phyloP scores from a whole-genome alignment of 1,140 invertebrate genomes.

The Odontomachus brunneus region DNA sequence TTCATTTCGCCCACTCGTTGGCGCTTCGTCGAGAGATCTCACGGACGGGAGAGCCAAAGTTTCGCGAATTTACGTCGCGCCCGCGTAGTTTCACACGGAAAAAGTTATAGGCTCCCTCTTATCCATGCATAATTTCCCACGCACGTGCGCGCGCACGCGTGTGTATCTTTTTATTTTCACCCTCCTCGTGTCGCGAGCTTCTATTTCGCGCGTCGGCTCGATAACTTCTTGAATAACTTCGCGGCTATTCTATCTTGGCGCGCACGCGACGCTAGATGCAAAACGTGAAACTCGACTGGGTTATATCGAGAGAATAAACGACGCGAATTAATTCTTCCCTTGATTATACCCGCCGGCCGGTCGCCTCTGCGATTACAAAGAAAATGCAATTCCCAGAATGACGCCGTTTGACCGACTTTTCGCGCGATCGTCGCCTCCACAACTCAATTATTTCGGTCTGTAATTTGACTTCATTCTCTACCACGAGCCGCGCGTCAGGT shows the following conservation, averaged over 20 bases:
- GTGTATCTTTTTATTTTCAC: too few species aligned
- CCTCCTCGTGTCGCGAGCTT: too few species aligned
- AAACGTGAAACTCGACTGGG: conserved; percentile 14
- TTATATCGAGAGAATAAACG: conserved; percentile 36
- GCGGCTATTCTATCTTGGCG: background rate
- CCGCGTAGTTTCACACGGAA: background rate
- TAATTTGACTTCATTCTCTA: conserved; percentile 15
- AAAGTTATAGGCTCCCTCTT: background rate
- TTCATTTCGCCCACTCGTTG: background rate
- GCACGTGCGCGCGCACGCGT: too few species aligned
- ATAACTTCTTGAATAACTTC: background rate
- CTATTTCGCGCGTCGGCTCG: too few species aligned
- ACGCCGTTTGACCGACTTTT: conserved; percentile 41
- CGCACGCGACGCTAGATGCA: background rate
- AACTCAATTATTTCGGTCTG: background rate
- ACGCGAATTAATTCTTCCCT: conserved; percentile 46
- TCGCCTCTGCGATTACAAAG: conserved; percentile 37
- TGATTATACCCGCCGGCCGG: conserved; percentile 18
- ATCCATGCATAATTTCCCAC: too few species aligned
- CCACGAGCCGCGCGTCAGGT: background rate
- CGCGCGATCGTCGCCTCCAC: too few species aligned
- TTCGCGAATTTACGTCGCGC: background rate
- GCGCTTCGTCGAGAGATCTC: background rate
- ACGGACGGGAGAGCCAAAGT: background rate
- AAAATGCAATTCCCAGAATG: conserved; percentile 50